Conservation (phyloP, 2,797 vertebrate species). For the Falco rusticolus region DNA sequence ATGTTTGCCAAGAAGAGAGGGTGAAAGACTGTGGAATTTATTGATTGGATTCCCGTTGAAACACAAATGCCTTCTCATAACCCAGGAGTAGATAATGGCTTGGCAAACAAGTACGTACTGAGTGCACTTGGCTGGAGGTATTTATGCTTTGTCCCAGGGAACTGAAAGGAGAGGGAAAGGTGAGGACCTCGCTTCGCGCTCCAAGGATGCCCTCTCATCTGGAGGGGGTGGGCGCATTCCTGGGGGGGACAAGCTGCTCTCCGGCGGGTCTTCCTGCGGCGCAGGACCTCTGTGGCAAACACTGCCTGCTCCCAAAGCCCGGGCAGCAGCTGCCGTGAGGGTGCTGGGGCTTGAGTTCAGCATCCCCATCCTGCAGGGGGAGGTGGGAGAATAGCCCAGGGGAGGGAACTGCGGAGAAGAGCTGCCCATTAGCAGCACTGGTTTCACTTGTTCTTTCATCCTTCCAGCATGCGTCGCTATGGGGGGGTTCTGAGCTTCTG, state of each 20-base stretch:
- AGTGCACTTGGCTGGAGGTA: neutral
- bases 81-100: slow-evolving; percentile 28
- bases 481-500: neutral
- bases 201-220: neutral
- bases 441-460: neutral
- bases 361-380: too few relatives aligned
- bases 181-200: rapidly evolving
- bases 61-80: slow-evolving; percentile 25
- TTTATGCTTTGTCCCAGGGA: slow-evolving; percentile 10
- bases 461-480: neutral
- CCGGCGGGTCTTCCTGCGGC: rapidly evolving
- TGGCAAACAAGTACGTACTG: slow-evolving; percentile 9
- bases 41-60: slow-evolving; percentile 13
- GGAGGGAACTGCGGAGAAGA: neutral
- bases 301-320: neutral
- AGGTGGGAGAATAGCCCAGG: neutral
- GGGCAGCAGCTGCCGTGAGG: rapidly evolving
- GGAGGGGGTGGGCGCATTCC: neutral
- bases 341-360: neutral
- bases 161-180: neutral
- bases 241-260: rapidly evolving
- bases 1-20: slow-evolving; percentile 33
- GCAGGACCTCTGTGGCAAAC: neutral
- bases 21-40: slow-evolving; percentile 56
- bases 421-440: neutral